Percentiles rank a stretch among this genome's conserved stretches.
phyloP scores from a whole-genome alignment of 2,797 vertebrate species.

The Lepus townsendii region DNA sequence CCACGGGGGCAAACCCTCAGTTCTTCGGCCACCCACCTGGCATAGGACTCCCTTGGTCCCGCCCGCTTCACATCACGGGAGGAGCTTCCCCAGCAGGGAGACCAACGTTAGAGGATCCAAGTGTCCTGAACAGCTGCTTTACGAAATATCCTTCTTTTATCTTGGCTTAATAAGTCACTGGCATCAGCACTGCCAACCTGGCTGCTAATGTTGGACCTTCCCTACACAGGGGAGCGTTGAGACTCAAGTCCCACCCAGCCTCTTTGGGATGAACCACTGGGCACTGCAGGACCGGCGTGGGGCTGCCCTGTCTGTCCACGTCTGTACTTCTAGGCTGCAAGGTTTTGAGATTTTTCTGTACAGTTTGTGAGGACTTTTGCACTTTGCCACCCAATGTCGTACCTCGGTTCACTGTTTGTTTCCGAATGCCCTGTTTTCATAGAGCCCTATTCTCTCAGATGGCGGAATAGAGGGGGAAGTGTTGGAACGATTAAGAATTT shows the following conservation, averaged over 20 bases:
- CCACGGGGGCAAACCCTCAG: conserved; percentile 84
- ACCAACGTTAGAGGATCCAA: conserved; percentile 83
- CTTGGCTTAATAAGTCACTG: conserved; percentile 86
- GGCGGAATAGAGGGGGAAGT: conserved; percentile 71
- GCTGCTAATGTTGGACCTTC: conserved; percentile 82
- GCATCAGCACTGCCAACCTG: conserved; percentile 82
- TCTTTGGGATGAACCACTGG: conserved; percentile 76
- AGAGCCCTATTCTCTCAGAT: conserved; percentile 89
- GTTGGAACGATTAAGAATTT: neutral
- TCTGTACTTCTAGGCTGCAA: conserved; percentile 94
- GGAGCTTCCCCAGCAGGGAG: conserved; percentile 79
- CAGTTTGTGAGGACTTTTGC: conserved; percentile 93
- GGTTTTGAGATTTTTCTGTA: conserved; percentile 92
- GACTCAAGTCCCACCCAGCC: conserved; percentile 81
- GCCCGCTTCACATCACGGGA: conserved; percentile 79
- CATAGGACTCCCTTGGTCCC: conserved; percentile 83
- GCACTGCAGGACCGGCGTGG: conserved; percentile 84
- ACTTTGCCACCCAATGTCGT: conserved; percentile 90
- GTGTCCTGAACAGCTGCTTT: conserved; percentile 85
- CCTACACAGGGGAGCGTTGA: conserved; percentile 82
- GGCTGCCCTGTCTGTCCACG: conserved; percentile 91
- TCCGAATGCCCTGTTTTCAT: conserved; percentile 90
- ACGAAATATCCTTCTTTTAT: conserved; percentile 78
- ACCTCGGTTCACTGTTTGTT: conserved; percentile 88
- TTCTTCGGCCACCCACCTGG: conserved; percentile 85